These are phyloP conservation scores for Carettochelys insculpta DNA, from an alignment of 2,113 vertebrate species.

Conservation along the genomic window DNA sequence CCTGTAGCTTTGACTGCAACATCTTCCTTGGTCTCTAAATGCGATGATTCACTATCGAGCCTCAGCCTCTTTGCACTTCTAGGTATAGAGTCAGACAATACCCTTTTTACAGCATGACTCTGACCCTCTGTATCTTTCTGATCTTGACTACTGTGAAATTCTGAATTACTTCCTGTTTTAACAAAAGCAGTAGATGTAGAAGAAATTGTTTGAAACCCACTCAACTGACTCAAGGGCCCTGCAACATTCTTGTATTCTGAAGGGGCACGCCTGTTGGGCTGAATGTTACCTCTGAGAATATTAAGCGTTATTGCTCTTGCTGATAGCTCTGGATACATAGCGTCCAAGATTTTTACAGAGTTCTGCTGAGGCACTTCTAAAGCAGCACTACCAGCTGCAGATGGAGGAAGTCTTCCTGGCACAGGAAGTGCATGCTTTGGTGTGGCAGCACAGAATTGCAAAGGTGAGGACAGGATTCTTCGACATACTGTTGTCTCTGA, in stretches of 20 bases:
- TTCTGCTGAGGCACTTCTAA: slow-evolving; percentile 83
- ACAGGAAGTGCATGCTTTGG: slow-evolving; percentile 96
- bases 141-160: slow-evolving; percentile 31
- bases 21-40: slow-evolving; percentile 7
- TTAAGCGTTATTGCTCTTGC: slow-evolving; percentile 91
- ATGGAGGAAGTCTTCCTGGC: slow-evolving; percentile 87
- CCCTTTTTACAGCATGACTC: slow-evolving; percentile 73
- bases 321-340: slow-evolving; percentile 94
- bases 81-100: slow-evolving; percentile 38
- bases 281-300: slow-evolving; percentile 90
- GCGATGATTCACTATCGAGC: slow-evolving; percentile 76
- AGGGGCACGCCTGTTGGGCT: slow-evolving; percentile 72
- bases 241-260: slow-evolving; percentile 61
- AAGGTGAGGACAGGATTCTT: slow-evolving; percentile 84
- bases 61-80: slow-evolving; percentile 84
- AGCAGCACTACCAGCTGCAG: slow-evolving; percentile 69
- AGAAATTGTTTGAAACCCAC: slow-evolving; percentile 85
- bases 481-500: slow-evolving; percentile 52
- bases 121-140: slow-evolving; percentile 17
- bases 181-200: slow-evolving; percentile 91
- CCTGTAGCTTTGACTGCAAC: not conserved
- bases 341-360: slow-evolving; percentile 92
- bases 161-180: slow-evolving; percentile 79
- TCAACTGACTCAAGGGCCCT: slow-evolving; percentile 72
- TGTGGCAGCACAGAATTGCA: slow-evolving; percentile 94